A percentile compares a stretch with the other conserved stretches of the same genome.
Conservation (phyloP, 2,888 invertebrate genomes). For the Standfussiana lucernea region DNA sequence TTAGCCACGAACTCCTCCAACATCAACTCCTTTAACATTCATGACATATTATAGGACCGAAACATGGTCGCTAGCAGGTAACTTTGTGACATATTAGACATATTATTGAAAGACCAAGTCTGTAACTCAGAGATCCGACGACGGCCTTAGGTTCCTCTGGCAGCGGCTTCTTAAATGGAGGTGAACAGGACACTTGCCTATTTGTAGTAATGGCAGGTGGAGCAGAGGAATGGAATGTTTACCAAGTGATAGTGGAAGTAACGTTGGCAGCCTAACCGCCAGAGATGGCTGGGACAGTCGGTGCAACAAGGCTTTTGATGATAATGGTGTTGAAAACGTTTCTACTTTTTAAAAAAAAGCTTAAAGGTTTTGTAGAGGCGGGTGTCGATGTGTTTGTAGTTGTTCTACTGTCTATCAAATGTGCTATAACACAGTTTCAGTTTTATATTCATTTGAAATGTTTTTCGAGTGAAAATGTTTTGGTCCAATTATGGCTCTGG, state of each 20-base stretch:
- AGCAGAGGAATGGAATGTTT: neutral
- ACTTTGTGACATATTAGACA: neutral
- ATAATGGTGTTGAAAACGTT: neutral
- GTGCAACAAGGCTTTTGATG: no score
- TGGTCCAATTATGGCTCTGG: constrained; percentile 36
- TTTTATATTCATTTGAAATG: constrained; percentile 41
- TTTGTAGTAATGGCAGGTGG: neutral
- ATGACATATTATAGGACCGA: neutral
- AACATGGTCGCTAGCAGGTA: no score
- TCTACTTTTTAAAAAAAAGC: neutral
- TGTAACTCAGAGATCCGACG: neutral
- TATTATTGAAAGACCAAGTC: neutral
- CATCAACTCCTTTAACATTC: neutral
- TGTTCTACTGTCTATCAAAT: constrained; percentile 18
- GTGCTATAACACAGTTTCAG: constrained; percentile 19
- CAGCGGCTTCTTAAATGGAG: neutral
- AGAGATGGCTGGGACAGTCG: neutral
- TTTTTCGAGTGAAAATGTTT: constrained; percentile 38
- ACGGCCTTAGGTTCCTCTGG: neutral
- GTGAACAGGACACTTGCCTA: neutral
- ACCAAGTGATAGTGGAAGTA: neutral
- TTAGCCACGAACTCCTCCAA: no score
- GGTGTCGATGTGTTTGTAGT: neutral
- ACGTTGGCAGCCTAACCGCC: neutral
- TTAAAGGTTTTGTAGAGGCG: neutral